Evolutionary conservation across 2,797 vertebrate species (phyloP), one percentile per base, ranked within the genome.

Genomic region (Nyctibius grandis): DNA sequence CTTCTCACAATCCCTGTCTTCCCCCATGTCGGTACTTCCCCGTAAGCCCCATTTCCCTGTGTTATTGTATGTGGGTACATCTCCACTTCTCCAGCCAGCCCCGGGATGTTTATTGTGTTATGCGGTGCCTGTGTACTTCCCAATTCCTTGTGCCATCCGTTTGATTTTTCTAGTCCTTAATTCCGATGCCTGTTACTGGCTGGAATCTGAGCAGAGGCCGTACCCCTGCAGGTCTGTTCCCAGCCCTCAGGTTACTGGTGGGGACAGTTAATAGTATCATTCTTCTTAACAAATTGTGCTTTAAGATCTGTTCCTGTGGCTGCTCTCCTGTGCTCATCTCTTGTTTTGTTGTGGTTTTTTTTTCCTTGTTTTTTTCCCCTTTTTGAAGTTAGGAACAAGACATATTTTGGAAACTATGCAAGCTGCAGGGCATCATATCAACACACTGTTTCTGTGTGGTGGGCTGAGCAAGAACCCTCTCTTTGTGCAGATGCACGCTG

Each of bases 391-490:
- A 4, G 99, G 99, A 77, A 99, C 99, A 8, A 98, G 98, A 72
- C 99, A 99, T 85, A 99, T 99, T 95, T 97, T 99, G 93, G 99
- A 99, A 85, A 96, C 98, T 5, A 98, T 99, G 99, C 97, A 98
- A 93, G 96, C 98, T 79, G 98, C 98, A 42, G 99, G 99, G 16
- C 99, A 99, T 93, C 98, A 96, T 51, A 98, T 99, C 98, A 98
- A 69, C 86, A 98, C 99, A 1, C 97, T 99, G 84, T 99, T 99
- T 94, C 97, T 99, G 86, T 99, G 99, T 8, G 99, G 99, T 7
- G 99, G 99, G 17, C 97, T 99, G 95, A 99, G 99, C 98, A 99
- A 99, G 98, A 99, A 99, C 68, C 79, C 98, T 12, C 98, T 99
- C 85, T 99, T 99, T 91, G 99, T 99, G 60, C 99, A 99, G 97